Evolutionary conservation across 2,888 invertebrate genomes (phyloP), one percentile per base, ranked within the genome.

Genomic region (Campoplex nolae): DNA sequence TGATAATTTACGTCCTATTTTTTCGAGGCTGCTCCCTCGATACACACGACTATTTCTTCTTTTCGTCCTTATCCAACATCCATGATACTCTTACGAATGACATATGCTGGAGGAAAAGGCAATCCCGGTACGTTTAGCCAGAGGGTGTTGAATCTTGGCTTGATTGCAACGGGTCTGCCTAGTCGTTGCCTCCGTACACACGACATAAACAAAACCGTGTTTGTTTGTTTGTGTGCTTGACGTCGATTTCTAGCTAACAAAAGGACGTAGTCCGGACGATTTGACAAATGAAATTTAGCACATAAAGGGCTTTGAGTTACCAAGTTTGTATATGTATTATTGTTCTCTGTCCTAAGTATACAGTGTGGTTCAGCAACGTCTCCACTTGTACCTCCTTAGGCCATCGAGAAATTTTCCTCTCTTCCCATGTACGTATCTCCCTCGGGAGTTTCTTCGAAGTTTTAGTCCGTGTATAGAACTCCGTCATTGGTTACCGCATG

Each of bases 361-460:
- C 23, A 65, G 65, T 18, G 16, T 28, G 28, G 32, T 67, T 58
- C 45, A 51, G n/a, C 32, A 23, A 16, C 70, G 32, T 35, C 45
- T 78, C 18, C 51, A 42, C 62, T 38, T 65, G 62, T 68, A 28
- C 48, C 75, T 75, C 81, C 84, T 78, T 65, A n/a, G 71, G 77
- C 67, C 81, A 58, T n/a, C 51, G 54, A 51, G 56, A 42, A 77
- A 81, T 45, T 84, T 62, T 42, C 16, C 32, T 65, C 28, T 77
- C 65, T 67, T 54, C 42, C 74, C 38, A 71, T 35, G 23, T 35
- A 51, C 28, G 23, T 73, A 58, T 65, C 65, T 48, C 87, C 82
- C 87, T 35, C 75, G 84, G 75, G 82, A 75, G 74, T 80, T 82
- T 81, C 82, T 65, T 80, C 78, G 70, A 75, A 87, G 78, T 87